These are phyloP conservation scores for Brachionus calyciflorus DNA, from an alignment of 1,140 invertebrate genomes.

Conservation along the genomic window DNA sequence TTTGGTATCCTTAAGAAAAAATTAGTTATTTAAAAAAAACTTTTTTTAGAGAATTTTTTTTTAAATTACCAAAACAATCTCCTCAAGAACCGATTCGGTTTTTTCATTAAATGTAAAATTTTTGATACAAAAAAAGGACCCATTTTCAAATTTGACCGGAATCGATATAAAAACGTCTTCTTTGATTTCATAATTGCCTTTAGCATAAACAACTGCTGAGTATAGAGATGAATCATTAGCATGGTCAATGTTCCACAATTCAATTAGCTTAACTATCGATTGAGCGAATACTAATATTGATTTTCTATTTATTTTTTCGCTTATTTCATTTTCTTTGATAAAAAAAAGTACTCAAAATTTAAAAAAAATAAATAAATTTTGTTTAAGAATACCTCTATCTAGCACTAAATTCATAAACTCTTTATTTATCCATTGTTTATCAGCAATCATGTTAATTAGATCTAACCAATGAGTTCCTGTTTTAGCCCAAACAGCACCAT, in stretches of 20 bases:
- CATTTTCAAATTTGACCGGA: conserved; percentile 30
- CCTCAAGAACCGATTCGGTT: neutral
- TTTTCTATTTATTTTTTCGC: neutral
- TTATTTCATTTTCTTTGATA: neutral
- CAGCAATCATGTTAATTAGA: conserved; percentile 28
- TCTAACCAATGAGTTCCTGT: conserved; percentile 39
- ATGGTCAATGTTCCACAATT: conserved; percentile 5
- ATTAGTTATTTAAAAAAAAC: neutral
- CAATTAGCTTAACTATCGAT: conserved; percentile 24
- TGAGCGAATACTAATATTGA: conserved; percentile 24
- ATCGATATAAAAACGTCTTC: conserved; percentile 41
- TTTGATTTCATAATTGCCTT: conserved; percentile 19
- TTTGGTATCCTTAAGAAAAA: neutral
- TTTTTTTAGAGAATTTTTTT: neutral
- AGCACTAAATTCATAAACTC: conserved; percentile 17
- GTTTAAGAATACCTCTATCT: neutral
- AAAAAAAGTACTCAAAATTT: neutral
- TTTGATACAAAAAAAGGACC: conserved; percentile 15
- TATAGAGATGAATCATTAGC: neutral
- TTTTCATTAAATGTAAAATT: neutral
- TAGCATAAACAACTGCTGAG: conserved; percentile 40
- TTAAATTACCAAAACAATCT: neutral
- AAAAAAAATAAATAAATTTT: neutral
- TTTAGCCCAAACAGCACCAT: conserved; percentile 44
- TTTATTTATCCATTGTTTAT: conserved; percentile 41